Percentiles rank a stretch among this genome's conserved stretches.
Conservation (phyloP, 2,113 vertebrate genomes). For the Dicaeum eximium region DNA sequence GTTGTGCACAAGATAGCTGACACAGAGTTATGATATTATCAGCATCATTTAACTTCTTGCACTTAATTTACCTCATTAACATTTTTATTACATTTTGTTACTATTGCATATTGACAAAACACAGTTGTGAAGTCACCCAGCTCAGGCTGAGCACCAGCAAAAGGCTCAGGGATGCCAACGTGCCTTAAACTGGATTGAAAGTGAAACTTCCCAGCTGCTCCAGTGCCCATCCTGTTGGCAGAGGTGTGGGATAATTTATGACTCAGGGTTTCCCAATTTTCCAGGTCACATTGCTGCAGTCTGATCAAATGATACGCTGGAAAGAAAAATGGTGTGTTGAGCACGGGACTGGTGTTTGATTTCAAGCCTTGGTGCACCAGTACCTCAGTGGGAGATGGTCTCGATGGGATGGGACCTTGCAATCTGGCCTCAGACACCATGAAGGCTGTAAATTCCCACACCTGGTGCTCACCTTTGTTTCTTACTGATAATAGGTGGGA, state of each 20-base stretch:
- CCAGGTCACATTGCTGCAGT: neutral
- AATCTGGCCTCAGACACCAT: neutral
- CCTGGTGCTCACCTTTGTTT: slow-evolving; percentile 26
- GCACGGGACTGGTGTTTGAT: neutral
- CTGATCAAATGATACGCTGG: neutral
- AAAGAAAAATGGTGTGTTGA: slow-evolving; percentile 14
- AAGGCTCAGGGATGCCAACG: neutral
- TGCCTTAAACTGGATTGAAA: neutral
- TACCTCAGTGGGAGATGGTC: neutral
- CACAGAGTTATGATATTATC: neutral
- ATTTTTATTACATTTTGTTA: slow-evolving; percentile 19
- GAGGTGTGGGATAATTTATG: neutral
- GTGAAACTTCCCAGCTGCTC: neutral
- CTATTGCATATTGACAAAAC: neutral
- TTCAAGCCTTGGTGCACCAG: slow-evolving; percentile 24
- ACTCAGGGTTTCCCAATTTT: neutral
- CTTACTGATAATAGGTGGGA: neutral
- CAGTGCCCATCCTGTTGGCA: neutral
- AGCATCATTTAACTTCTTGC: slow-evolving; percentile 26
- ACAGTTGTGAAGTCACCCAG: neutral
- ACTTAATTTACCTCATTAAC: slow-evolving; percentile 37
- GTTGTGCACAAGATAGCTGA: neutral
- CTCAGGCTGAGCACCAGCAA: neutral
- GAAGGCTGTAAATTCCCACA: slow-evolving; percentile 26
- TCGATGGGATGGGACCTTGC: neutral